Base-by-base conservation (phyloP, 2,888 invertebrate species). In the Caradrina clavipalpis region DNA sequence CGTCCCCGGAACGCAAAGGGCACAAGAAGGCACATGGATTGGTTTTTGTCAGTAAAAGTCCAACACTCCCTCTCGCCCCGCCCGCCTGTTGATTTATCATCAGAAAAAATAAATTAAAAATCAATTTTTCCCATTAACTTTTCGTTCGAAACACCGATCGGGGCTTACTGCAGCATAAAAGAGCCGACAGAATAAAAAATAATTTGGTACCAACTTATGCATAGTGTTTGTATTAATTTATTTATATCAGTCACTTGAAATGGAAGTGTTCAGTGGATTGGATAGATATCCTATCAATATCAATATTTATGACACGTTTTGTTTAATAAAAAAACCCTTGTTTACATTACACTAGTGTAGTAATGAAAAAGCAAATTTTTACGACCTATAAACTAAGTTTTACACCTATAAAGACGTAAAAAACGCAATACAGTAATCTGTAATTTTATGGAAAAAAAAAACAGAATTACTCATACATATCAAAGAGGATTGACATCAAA, bases 371-470 rank as follows among this genome's bases (percentile, higher is more conserved):
- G 39, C 39, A 31, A 5, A n/a, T 50, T 17, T 68, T 68, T 55
- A 68, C 39, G 49, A 68, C 15, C 17, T 47, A 69, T 68, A 42
- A 68, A 68, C 39, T 13, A 15, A 55, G 19, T 68, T 68, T 68
- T 68, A 55, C 39, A 55, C 54, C 19, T 35, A 22, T 22, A 22
- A 35, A 17, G 47, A 55, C 39, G 69, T 47, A 19, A 19, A 35
- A 35, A 35, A 22, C 22, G 35, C 15, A 21, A 22, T 22, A 63
- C 2, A 11, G n/a, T 66, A 22, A 35, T 47, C 7, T 53, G 42
- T 50, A 26, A 39, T 17, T 53, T 22, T 11, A 22, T n/a, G 31
- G n/a, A 31, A 35, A 45, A 50, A 11, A 26, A 61, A 61, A 6
- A 39, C 22, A 39, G 35, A 39, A 51, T 22, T 39, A n/a, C n/a